Conservation (phyloP, 2,113 vertebrate genomes). For the Spermophilus dauricus region DNA sequence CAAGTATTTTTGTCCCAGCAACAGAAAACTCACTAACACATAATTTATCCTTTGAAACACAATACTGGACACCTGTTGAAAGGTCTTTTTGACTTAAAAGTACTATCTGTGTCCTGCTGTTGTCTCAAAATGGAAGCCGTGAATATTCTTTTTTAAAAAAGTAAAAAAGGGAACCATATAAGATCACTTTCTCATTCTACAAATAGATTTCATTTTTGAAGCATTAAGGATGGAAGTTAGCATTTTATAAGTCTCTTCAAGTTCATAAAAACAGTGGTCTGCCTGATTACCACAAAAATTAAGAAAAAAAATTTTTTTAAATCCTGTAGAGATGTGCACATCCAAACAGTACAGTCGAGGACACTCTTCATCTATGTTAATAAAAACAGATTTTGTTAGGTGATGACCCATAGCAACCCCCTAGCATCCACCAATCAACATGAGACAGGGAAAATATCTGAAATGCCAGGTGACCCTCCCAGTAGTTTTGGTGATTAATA, state of each 20-base stretch:
- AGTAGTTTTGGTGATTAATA: no score
- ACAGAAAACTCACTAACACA: no score
- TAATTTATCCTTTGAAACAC: no score
- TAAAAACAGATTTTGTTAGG: neutral
- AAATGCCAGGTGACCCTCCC: no score
- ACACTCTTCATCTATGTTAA: neutral
- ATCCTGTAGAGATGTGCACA: neutral
- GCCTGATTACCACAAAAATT: neutral
- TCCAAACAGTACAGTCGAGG: neutral
- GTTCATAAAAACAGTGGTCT: neutral
- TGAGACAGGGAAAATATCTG: no score
- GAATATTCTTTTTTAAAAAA: neutral
- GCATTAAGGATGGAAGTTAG: neutral
- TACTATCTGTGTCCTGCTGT: neutral
- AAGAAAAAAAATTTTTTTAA: neutral
- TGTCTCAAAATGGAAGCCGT: neutral
- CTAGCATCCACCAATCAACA: no score
- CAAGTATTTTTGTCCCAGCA: no score
- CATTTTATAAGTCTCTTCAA: neutral
- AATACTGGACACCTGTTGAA: neutral
- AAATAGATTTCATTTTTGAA: conserved; percentile 27
- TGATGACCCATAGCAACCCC: no score
- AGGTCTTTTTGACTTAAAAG: neutral
- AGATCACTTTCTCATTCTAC: conserved; percentile 17
- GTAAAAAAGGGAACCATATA: neutral